A percentile compares a stretch with the other conserved stretches of the same genome.
Evolutionary conservation across 2,797 vertebrate species (phyloP).

Genomic region (Coluber constrictor): DNA sequence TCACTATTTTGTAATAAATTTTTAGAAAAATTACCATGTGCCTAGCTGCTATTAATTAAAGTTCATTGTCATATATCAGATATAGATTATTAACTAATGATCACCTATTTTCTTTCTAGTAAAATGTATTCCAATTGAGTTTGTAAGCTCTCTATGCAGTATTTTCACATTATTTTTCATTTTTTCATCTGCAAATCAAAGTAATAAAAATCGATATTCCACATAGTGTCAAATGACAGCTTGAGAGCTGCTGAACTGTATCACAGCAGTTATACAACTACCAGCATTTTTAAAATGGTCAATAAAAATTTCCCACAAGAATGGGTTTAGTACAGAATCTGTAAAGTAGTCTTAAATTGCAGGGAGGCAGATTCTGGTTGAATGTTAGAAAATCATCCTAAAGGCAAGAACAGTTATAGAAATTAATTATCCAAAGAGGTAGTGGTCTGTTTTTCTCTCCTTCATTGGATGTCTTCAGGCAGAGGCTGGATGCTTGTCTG

Average conservation of each 20-base stretch:
- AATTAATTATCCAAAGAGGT: background rate
- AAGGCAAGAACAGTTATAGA: background rate
- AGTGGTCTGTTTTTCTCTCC: background rate
- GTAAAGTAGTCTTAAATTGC: background rate
- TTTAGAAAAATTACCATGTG: background rate
- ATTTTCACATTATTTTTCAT: background rate
- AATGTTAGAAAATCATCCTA: background rate
- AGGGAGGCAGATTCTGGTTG: background rate
- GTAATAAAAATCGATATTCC: background rate
- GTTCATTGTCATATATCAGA: background rate
- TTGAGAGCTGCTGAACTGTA: background rate
- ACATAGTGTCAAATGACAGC: background rate
- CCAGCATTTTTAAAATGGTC: background rate
- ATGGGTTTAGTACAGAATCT: background rate
- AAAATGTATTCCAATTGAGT: background rate
- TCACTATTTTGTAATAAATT: constrained; percentile 27
- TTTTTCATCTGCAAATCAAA: background rate
- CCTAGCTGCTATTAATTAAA: background rate
- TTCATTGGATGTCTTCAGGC: background rate
- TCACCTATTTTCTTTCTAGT: background rate
- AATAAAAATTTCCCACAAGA: background rate
- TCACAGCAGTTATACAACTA: background rate
- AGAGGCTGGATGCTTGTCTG: background rate
- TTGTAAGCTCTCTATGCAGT: background rate
- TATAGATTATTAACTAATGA: background rate